Evolutionary conservation across 1,140 invertebrate species (phyloP).

Genomic region (Drosophila sturtevanti): DNA sequence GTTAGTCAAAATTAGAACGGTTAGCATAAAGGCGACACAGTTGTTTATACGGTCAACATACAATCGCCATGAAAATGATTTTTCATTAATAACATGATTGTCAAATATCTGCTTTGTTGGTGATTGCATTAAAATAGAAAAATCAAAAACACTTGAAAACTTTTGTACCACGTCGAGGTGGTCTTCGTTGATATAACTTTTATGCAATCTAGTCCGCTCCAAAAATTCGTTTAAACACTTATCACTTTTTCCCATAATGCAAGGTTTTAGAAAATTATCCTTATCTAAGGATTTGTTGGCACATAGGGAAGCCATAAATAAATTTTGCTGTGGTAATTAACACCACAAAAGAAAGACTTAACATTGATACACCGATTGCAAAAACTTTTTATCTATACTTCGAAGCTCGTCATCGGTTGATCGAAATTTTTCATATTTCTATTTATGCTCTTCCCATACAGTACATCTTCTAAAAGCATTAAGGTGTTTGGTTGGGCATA

Average conservation of each 20-base stretch:
- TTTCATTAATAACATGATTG: not conserved
- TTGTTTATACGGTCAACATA: not conserved
- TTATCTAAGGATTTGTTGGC: slow-evolving; percentile 3
- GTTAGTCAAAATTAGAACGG: not conserved
- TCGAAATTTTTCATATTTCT: not conserved
- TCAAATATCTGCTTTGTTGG: no score
- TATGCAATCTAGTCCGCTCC: slow-evolving; percentile 7
- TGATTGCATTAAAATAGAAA: not conserved
- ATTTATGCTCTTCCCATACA: no score
- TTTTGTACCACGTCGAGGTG: not conserved
- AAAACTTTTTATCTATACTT: not conserved
- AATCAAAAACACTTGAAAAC: not conserved
- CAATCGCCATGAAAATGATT: not conserved
- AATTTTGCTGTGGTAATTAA: not conserved
- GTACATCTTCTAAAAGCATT: no score
- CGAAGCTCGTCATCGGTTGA: not conserved
- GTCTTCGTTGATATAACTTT: no score
- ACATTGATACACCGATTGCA: not conserved
- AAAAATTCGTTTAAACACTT: slow-evolving; percentile 4
- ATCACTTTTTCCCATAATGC: slow-evolving; percentile 21
- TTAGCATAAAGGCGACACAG: not conserved
- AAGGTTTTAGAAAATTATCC: not conserved
- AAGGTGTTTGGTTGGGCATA: no score
- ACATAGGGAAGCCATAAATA: not conserved
- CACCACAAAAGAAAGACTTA: not conserved